phyloP scores from a whole-genome alignment of 2,888 invertebrate genomes.

The Sussaba pulchella region DNA sequence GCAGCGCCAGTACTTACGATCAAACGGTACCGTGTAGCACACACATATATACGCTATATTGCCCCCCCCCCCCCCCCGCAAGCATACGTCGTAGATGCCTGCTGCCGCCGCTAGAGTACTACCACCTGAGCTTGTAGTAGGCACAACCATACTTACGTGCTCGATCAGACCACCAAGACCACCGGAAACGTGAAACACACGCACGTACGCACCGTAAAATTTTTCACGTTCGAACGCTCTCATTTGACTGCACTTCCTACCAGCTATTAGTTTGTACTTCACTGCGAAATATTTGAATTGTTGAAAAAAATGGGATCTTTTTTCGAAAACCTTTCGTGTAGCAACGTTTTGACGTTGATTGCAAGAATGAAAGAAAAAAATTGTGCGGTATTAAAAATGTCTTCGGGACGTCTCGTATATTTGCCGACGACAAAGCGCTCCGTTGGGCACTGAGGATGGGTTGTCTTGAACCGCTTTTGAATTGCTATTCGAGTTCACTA shows the following conservation, averaged over 20 bases:
- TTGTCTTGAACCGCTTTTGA: too few species aligned
- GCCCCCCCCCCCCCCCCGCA: background rate
- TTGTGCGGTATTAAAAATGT: background rate
- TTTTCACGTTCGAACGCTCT: slow-evolving; percentile 44
- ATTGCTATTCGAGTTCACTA: too few species aligned
- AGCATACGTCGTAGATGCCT: slow-evolving; percentile 36
- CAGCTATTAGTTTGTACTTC: too few species aligned
- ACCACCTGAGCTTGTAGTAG: slow-evolving; percentile 14
- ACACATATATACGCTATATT: slow-evolving; percentile 42
- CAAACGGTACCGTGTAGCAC: slow-evolving; percentile 62
- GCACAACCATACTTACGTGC: slow-evolving; percentile 13
- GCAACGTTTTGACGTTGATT: background rate
- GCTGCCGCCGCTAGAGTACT: slow-evolving; percentile 36
- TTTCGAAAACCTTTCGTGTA: background rate
- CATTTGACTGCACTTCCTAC: background rate
- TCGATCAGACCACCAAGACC: slow-evolving; percentile 47
- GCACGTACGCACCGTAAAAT: slow-evolving; percentile 51
- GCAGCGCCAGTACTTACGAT: slow-evolving; percentile 65
- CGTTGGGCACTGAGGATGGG: too few species aligned
- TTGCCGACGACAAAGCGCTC: too few species aligned
- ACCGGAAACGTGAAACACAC: slow-evolving; percentile 46
- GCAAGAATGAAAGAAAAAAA: background rate
- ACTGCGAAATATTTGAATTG: too few species aligned
- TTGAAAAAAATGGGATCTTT: too few species aligned
- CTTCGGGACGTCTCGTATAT: too few species aligned